These are phyloP conservation scores for Actinopyga echinites DNA, from an alignment of 53 echinoderm and acorn worm genomes.

Conservation along the genomic window DNA sequence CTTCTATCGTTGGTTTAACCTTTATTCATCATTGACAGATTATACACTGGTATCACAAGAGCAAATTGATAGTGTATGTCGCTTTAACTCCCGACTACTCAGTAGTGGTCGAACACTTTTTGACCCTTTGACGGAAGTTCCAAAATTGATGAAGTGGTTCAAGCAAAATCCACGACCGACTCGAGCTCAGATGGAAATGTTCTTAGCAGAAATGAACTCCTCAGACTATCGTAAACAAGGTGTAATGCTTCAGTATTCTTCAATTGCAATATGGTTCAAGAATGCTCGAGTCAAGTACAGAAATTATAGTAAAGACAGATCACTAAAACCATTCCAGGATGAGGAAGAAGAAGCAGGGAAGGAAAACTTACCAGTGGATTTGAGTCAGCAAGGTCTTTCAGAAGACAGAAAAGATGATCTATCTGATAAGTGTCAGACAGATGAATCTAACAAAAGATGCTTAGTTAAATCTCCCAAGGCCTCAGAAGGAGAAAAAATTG, in stretches of 20 bases:
- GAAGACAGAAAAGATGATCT: not conserved
- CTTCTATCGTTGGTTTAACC: conserved; percentile 96
- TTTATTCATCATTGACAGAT: conserved; percentile 87
- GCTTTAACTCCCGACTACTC: conserved; percentile 63
- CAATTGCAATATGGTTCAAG: conserved; percentile 99
- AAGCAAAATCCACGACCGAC: conserved; percentile 86
- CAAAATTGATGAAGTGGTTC: conserved; percentile 86
- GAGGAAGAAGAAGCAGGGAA: conserved; percentile 26
- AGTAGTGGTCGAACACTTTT: conserved; percentile 80
- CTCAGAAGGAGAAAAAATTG: not conserved
- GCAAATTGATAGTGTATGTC: conserved; percentile 65
- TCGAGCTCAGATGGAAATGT: conserved; percentile 82
- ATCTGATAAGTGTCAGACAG: not conserved
- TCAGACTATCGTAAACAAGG: conserved; percentile 81
- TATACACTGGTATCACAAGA: conserved; percentile 76
- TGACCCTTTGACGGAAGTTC: conserved; percentile 84
- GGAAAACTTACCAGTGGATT: conserved; percentile 39
- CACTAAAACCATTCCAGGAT: not conserved
- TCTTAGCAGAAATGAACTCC: conserved; percentile 87
- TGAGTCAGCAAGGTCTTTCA: conserved; percentile 17
- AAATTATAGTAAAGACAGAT: conserved; percentile 28
- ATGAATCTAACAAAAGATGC: not conserved
- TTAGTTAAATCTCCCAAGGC: not conserved
- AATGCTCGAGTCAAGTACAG: conserved; percentile 96
- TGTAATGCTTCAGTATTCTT: conserved; percentile 93